These are phyloP conservation scores for Malthinus seriepunctatus DNA, from an alignment of 2,888 invertebrate species.

Conservation along the genomic window DNA sequence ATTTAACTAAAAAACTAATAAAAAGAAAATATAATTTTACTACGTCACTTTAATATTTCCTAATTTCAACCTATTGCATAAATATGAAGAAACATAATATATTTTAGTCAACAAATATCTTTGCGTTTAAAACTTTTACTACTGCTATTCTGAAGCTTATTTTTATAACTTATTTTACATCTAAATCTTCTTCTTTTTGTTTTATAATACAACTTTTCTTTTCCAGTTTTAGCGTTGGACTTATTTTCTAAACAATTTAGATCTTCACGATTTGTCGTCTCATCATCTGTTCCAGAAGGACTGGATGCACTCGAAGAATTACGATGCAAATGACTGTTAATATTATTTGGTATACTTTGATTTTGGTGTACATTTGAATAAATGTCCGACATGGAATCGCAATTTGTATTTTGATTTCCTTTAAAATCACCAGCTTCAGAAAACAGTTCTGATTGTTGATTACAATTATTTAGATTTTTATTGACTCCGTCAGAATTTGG, in stretches of 20 bases:
- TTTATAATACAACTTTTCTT: slow-evolving; percentile 20
- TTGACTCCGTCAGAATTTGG: background rate
- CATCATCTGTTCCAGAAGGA: slow-evolving; percentile 31
- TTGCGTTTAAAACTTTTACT: slow-evolving; percentile 18
- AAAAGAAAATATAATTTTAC: no score
- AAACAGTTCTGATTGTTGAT: background rate
- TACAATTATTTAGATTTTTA: slow-evolving; percentile 7
- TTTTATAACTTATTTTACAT: slow-evolving; percentile 25
- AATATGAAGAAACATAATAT: slow-evolving; percentile 4
- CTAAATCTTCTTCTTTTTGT: slow-evolving; percentile 24
- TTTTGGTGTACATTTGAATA: slow-evolving; percentile 4
- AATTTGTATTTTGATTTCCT: slow-evolving; percentile 6
- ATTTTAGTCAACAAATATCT: slow-evolving; percentile 14
- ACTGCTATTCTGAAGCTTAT: slow-evolving; percentile 19
- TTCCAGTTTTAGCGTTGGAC: slow-evolving; percentile 3
- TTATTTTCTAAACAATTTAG: slow-evolving; percentile 18
- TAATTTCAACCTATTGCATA: background rate
- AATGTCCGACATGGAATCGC: background rate
- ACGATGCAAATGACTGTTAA: slow-evolving; percentile 4
- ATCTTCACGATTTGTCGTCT: slow-evolving; percentile 16
- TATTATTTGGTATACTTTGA: slow-evolving; percentile 13
- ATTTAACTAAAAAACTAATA: no score
- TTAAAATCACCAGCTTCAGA: slow-evolving; percentile 1
- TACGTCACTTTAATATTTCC: no score
- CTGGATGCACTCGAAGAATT: slow-evolving; percentile 25